phyloP scores from a whole-genome alignment of 2,888 invertebrate genomes.

The Sinopyrophorus schimmeli region DNA sequence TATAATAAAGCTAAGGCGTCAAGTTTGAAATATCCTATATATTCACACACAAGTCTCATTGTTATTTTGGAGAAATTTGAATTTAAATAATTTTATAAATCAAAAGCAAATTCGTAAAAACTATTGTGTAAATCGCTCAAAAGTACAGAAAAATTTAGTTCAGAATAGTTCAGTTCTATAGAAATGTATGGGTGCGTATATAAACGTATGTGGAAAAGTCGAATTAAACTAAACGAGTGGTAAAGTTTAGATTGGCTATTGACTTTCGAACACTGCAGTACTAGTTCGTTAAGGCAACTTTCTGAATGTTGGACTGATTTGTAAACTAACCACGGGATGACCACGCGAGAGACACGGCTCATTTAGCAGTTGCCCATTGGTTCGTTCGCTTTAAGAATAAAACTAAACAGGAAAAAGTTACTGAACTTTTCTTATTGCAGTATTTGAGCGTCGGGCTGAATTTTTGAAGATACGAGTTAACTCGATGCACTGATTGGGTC shows the following conservation, averaged over 20 bases:
- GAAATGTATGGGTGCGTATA: too few relatives aligned
- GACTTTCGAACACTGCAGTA: conserved; percentile 45
- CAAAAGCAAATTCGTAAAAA: too few relatives aligned
- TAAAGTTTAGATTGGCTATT: conserved; percentile 45
- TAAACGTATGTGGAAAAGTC: too few relatives aligned
- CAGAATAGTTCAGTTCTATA: too few relatives aligned
- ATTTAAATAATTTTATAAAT: too few relatives aligned
- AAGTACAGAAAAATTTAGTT: too few relatives aligned
- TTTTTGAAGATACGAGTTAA: conserved; percentile 42
- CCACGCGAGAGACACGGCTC: conserved; percentile 43
- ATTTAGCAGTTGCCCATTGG: conserved; percentile 43
- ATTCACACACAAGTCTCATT: too few relatives aligned
- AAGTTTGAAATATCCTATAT: too few relatives aligned
- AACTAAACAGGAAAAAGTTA: conserved; percentile 43
- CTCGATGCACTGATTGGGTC: conserved; percentile 42
- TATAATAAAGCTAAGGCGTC: too few relatives aligned
- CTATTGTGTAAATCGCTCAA: too few relatives aligned
- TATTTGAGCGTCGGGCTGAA: conserved; percentile 42
- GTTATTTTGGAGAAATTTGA: too few relatives aligned
- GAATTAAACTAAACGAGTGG: conserved; percentile 16
- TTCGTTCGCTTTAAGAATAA: conserved; percentile 40
- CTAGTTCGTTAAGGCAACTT: conserved; percentile 49
- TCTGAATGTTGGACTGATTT: conserved; percentile 51
- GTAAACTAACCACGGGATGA: conserved; percentile 50
- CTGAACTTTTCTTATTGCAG: conserved; percentile 44